Conservation (phyloP, 30 jellyfish, hydroid and myxozoan genomes). For the Aurelia coerulea region DNA sequence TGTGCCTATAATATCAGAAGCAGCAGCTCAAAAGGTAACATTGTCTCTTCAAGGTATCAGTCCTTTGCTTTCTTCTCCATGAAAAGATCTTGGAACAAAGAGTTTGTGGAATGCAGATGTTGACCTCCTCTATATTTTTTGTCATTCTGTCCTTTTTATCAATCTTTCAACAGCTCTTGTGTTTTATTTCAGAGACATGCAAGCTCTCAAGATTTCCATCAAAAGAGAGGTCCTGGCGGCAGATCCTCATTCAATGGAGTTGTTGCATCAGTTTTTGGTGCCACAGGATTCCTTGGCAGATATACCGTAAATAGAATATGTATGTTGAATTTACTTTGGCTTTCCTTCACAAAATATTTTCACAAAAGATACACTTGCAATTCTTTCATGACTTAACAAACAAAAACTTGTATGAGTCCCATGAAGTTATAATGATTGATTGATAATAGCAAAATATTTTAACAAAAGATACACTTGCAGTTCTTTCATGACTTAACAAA, state of each 20-base stretch:
- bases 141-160: too few relatives aligned
- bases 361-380: too few relatives aligned
- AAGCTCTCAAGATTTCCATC: conserved; percentile 79
- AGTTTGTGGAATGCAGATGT: too few relatives aligned
- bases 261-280: conserved; percentile 98
- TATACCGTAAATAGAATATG: conserved; percentile 91
- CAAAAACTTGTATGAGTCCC: too few relatives aligned
- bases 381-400: too few relatives aligned
- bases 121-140: too few relatives aligned
- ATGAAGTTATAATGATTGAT: too few relatives aligned
- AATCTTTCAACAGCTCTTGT: too few relatives aligned
- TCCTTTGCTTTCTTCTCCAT: neutral
- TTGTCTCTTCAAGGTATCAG: neutral
- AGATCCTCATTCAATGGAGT: conserved; percentile 93
- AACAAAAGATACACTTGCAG: too few relatives aligned
- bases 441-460: too few relatives aligned
- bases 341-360: neutral
- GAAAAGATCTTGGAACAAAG: too few relatives aligned
- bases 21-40: conserved; percentile 62
- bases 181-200: conserved; percentile 61
- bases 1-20: conserved; percentile 63
- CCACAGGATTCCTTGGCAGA: conserved; percentile 98
- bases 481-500: too few relatives aligned
- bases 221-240: conserved; percentile 91
- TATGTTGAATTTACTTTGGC: neutral